Percentiles rank a stretch among this genome's conserved stretches.
Evolutionary conservation across 2,888 invertebrate species (phyloP).

Genomic region (Tanytarsus gracilentus): DNA sequence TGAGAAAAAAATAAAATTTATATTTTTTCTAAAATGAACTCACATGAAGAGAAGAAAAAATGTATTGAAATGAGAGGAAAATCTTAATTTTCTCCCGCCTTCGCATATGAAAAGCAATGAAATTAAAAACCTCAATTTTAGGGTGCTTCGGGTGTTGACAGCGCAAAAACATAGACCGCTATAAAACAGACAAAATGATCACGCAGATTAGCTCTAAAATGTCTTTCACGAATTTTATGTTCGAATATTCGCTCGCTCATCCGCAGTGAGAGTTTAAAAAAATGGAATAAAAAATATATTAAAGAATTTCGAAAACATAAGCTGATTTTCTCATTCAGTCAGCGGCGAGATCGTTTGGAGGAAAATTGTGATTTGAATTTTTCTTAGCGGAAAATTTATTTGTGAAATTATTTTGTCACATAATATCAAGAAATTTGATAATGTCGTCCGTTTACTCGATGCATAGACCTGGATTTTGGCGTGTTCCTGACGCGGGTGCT

Average conservation of each 20-base stretch:
- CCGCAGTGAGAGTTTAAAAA: conserved; percentile 21
- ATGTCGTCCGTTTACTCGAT: conserved; percentile 26
- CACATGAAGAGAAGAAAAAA: too few relatives aligned
- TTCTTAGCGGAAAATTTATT: not conserved
- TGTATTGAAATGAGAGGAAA: too few relatives aligned
- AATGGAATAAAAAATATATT: conserved; percentile 18
- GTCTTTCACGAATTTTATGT: not conserved
- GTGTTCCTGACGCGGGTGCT: conserved; percentile 41
- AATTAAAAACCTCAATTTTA: too few relatives aligned
- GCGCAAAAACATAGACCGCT: not conserved
- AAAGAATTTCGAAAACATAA: conserved; percentile 2
- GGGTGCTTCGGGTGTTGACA: too few relatives aligned
- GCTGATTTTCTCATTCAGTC: conserved; percentile 11
- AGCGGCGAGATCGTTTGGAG: conserved; percentile 23
- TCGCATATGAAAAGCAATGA: not conserved
- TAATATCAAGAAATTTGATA: not conserved
- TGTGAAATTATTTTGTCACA: not conserved
- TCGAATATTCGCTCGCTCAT: conserved; percentile 7
- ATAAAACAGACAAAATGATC: conserved; percentile 1
- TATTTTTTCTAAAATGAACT: too few relatives aligned
- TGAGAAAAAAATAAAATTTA: too few relatives aligned
- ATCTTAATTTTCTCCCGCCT: too few relatives aligned
- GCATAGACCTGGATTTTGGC: conserved; percentile 55
- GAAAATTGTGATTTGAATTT: conserved; percentile 16
- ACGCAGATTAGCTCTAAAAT: not conserved